Percentiles rank a stretch among this genome's conserved stretches.
Conservation (phyloP, 2,113 vertebrate genomes). For the Nothobranchius furzeri region DNA sequence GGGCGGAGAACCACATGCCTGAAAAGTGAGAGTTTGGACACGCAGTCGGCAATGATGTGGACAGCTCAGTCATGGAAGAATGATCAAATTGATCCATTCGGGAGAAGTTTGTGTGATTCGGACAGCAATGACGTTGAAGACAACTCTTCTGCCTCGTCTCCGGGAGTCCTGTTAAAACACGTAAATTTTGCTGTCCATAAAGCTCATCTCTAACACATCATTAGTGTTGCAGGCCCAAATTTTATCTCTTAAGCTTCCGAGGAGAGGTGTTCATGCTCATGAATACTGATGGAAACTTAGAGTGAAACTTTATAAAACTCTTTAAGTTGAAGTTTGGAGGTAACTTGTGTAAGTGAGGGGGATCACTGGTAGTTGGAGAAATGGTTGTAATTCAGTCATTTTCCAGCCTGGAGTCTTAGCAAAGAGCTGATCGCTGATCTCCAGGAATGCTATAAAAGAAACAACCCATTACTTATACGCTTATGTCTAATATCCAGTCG, state of each 20-base stretch:
- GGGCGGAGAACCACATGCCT: not conserved
- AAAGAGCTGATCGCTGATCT: not conserved
- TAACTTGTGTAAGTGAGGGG: slow-evolving; percentile 48
- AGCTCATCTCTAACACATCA: slow-evolving; percentile 38
- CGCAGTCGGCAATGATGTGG: slow-evolving; percentile 17
- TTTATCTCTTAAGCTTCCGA: slow-evolving; percentile 60
- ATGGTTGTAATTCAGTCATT: slow-evolving; percentile 29
- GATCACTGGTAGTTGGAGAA: slow-evolving; percentile 30
- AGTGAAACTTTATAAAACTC: slow-evolving; percentile 43
- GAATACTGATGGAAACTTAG: slow-evolving; percentile 65
- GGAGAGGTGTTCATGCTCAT: slow-evolving; percentile 49
- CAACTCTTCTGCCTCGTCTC: slow-evolving; percentile 9
- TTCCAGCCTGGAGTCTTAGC: not conserved
- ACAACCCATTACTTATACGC: not conserved
- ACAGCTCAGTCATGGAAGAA: slow-evolving; percentile 16
- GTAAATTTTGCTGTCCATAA: slow-evolving; percentile 37
- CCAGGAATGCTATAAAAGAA: not conserved
- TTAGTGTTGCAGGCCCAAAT: slow-evolving; percentile 22
- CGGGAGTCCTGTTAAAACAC: slow-evolving; percentile 1
- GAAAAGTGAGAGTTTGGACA: slow-evolving; percentile 1
- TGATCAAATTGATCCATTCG: slow-evolving; percentile 22
- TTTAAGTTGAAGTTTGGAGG: slow-evolving; percentile 30
- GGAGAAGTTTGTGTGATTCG: slow-evolving; percentile 6
- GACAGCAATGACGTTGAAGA: slow-evolving; percentile 2
- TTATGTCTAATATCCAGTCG: not conserved